Percentiles rank a stretch among this genome's conserved stretches.
phyloP scores from a whole-genome alignment of 2,797 vertebrate genomes.

The Cyclura pinguis region DNA sequence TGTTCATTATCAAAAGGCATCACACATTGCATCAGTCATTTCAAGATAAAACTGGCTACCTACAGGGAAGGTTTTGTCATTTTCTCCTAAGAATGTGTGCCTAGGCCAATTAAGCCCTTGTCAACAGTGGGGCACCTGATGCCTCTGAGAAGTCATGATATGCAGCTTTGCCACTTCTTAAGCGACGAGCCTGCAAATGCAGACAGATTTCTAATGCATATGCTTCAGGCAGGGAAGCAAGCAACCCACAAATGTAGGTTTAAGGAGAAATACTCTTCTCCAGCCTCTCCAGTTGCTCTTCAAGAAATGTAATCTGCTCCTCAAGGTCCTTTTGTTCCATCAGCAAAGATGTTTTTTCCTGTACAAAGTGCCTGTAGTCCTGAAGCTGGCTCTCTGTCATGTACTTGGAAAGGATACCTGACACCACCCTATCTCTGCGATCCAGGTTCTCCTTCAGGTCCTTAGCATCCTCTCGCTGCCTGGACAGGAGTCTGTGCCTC shows the following conservation, averaged over 20 bases:
- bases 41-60: neutral
- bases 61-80: neutral
- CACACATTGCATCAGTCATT: conserved; percentile 34
- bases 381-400: conserved; percentile 85
- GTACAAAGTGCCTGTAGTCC: conserved; percentile 87
- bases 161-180: neutral
- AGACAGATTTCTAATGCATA: conserved; percentile 37
- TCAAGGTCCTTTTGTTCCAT: conserved; percentile 94
- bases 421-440: conserved; percentile 88
- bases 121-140: conserved; percentile 18
- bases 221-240: rapidly evolving
- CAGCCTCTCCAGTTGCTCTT: conserved; percentile 90
- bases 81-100: neutral
- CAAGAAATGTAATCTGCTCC: conserved; percentile 86
- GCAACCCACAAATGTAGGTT: neutral
- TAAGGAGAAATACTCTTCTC: conserved; percentile 74
- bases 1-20: conserved; percentile 42
- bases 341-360: conserved; percentile 89
- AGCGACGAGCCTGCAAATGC: conserved; percentile 23
- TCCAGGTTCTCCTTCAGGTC: conserved; percentile 96
- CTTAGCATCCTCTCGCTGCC: conserved; percentile 92
- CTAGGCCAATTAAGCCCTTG: conserved; percentile 42
- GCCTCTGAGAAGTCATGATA: neutral
- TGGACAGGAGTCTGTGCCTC: conserved; percentile 87
- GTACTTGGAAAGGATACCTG: conserved; percentile 86